Evolutionary conservation across 2,113 vertebrate species (phyloP).

Genomic region (Amazona guildingii): DNA sequence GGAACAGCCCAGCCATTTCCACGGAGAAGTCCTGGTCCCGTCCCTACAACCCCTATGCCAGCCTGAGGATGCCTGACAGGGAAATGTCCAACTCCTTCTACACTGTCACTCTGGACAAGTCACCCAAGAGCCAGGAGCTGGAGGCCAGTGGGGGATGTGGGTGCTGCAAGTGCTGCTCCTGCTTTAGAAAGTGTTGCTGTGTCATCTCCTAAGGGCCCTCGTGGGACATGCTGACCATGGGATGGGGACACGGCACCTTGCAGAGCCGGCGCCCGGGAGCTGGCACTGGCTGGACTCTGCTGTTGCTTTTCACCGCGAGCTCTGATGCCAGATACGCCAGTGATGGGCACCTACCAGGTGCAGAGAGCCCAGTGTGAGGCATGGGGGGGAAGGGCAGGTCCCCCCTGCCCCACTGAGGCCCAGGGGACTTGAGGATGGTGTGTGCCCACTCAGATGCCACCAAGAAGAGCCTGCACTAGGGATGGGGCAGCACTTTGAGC

Average conservation of each 20-base stretch:
- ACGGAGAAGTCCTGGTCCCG: slow-evolving; percentile 33
- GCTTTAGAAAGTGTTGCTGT: slow-evolving; percentile 65
- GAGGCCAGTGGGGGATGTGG: slow-evolving; percentile 31
- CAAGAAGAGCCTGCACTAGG: neutral
- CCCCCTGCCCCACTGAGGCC: neutral
- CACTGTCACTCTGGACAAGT: slow-evolving; percentile 50
- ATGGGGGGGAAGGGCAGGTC: neutral
- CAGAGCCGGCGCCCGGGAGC: neutral
- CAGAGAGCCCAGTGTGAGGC: neutral
- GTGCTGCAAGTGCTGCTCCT: slow-evolving; percentile 62
- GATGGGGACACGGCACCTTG: accelerated
- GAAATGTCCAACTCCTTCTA: slow-evolving; percentile 18
- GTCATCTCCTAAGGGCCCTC: slow-evolving; percentile 54
- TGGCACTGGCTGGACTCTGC: neutral
- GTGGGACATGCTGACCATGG: accelerated
- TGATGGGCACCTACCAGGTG: neutral
- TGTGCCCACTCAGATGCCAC: neutral
- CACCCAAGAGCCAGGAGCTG: neutral
- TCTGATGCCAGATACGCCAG: neutral
- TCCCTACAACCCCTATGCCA: slow-evolving; percentile 72
- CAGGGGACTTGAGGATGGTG: neutral
- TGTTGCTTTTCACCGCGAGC: accelerated
- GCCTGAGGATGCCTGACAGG: slow-evolving; percentile 39
- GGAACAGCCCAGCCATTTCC: neutral
- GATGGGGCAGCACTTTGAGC: neutral